Percentiles rank a stretch among this genome's conserved stretches.
These are phyloP conservation scores for Cryptocephalus primarius DNA, from an alignment of 2,888 invertebrate species.

Conservation along the genomic window DNA sequence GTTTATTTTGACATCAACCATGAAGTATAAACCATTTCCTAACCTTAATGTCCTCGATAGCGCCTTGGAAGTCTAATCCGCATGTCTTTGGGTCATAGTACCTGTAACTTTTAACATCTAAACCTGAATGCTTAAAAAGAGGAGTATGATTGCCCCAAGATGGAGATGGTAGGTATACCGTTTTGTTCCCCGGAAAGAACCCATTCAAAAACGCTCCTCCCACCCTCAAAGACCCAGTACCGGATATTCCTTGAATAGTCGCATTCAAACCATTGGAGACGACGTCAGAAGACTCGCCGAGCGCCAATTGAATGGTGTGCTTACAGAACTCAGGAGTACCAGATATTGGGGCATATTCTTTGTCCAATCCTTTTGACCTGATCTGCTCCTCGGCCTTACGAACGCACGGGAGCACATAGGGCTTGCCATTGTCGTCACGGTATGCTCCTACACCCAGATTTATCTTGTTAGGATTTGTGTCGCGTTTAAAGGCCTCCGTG, in stretches of 20 bases:
- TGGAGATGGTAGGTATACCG: constrained; percentile 80
- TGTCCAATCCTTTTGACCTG: constrained; percentile 58
- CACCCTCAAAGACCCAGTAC: constrained; percentile 91
- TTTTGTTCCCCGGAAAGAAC: constrained; percentile 70
- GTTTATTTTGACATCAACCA: neutral
- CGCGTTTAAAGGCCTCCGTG: constrained; percentile 89
- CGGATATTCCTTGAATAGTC: constrained; percentile 84
- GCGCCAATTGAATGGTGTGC: constrained; percentile 74
- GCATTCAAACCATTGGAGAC: constrained; percentile 58
- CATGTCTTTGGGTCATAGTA: constrained; percentile 92
- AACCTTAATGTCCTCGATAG: constrained; percentile 77
- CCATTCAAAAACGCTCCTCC: constrained; percentile 80
- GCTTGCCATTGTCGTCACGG: constrained; percentile 94
- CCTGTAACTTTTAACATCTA: constrained; percentile 79
- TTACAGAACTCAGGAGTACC: constrained; percentile 78
- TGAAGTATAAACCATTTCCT: constrained; percentile 29
- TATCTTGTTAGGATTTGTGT: constrained; percentile 85
- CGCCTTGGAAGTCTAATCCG: constrained; percentile 85
- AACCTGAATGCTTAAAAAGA: constrained; percentile 78
- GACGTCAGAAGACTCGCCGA: constrained; percentile 65
- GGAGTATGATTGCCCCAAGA: constrained; percentile 99
- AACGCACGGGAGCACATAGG: constrained; percentile 86
- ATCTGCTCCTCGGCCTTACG: constrained; percentile 73
- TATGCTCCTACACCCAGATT: constrained; percentile 96
- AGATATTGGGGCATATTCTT: constrained; percentile 91